These are phyloP conservation scores for Eupithecia subfuscata DNA, from an alignment of 2,888 invertebrate genomes.

Conservation along the genomic window DNA sequence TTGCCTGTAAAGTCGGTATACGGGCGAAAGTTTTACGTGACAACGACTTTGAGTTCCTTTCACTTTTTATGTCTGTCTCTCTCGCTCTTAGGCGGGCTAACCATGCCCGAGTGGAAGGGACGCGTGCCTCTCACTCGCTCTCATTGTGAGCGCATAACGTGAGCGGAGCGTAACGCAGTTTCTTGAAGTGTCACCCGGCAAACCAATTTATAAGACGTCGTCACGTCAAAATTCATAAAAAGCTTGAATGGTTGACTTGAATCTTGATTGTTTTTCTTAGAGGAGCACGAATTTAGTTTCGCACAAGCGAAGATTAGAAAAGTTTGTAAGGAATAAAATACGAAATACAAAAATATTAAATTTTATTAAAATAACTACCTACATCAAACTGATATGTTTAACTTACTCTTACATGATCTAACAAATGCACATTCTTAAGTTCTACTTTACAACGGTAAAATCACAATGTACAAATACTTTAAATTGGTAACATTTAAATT, in stretches of 20 bases:
- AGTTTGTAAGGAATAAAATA: constrained; percentile 40
- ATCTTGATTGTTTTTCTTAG: neutral
- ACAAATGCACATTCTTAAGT: constrained; percentile 23
- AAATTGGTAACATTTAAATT: constrained; percentile 17
- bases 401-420: neutral
- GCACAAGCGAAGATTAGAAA: neutral
- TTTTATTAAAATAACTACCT: constrained; percentile 64
- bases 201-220: too few species aligned
- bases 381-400: constrained; percentile 10
- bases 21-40: too few species aligned
- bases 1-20: too few species aligned
- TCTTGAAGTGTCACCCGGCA: too few species aligned
- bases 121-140: too few species aligned
- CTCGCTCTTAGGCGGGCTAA: too few species aligned
- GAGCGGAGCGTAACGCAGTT: too few species aligned
- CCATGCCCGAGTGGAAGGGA: too few species aligned
- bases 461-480: constrained; percentile 4
- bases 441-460: constrained; percentile 19
- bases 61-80: too few species aligned
- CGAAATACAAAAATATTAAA: constrained; percentile 62
- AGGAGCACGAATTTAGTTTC: neutral
- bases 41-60: too few species aligned
- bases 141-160: too few species aligned
- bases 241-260: neutral
- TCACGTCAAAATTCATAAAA: neutral